Base-by-base conservation (phyloP, 1,140 invertebrate genomes). In the Polypedilum pembai region DNA sequence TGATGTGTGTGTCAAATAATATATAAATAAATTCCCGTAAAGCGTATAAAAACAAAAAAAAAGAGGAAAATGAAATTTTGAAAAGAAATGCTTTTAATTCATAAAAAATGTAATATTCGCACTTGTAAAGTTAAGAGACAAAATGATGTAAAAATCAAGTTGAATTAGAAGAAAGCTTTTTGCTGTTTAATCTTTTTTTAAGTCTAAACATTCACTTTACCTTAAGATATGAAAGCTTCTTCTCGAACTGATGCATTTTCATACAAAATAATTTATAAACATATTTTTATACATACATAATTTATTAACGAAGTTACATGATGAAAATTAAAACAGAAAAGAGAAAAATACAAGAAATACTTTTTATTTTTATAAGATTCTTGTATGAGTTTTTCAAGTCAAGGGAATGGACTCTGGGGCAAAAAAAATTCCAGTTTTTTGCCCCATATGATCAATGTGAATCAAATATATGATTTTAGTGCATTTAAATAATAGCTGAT, bases 201-300 rank as follows among this genome's bases (percentile, higher is more conserved):
- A 69, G 8, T 20, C 65, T 69, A 8, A 20, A 69, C 17, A 69
- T 20, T 69, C n/a, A 69, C 65, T 69, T 69, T 69, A 69, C 65
- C 65, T 69, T 69, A 20, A 69, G 17, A 69, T 69, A 69, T 18
- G 65, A 69, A 69, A 69, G 65, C 65, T 69, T 69, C 20, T 69
- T 69, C 18, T 69, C 65, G 8, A 21, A 69, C 65, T 69, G 65
- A 7, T 69, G 17, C 17, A 10, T 69, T 69, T 33, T 56, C 8
- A 56, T 56, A 56, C 45, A 56, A n/a, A 56, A 12, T 15, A 3
- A 56, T 45, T 12, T n/a, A 56, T 56, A 56, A 15, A 56, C 12
- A 56, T 56, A 56, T 56, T 56, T n/a, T 56, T 12, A n/a, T 0
- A n/a, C 45, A 56, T 56, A 56, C 45, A 56, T 56, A 56, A 15